phyloP scores from a whole-genome alignment of 2,113 vertebrate species.

The Myotis davidii region DNA sequence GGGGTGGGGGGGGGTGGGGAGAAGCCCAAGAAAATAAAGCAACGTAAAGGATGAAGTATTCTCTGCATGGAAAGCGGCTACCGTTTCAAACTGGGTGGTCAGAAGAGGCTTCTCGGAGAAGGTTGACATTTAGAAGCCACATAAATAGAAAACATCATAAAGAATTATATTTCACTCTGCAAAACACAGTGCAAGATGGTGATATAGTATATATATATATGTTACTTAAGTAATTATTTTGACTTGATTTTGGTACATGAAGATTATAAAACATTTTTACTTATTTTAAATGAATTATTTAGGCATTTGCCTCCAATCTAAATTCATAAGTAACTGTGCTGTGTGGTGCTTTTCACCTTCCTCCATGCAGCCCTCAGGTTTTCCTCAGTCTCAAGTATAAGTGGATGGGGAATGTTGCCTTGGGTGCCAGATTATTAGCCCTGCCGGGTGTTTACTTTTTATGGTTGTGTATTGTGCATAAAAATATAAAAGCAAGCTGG shows the following conservation, averaged over 20 bases:
- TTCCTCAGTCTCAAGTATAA: background rate
- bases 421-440: background rate
- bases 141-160: background rate
- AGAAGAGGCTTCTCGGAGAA: background rate
- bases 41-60: background rate
- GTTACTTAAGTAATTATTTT: background rate
- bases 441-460: background rate
- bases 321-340: background rate
- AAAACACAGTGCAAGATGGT: background rate
- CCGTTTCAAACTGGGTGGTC: background rate
- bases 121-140: background rate
- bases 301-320: background rate
- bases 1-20: background rate
- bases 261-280: background rate
- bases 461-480: background rate
- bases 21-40: background rate
- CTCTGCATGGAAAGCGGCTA: background rate
- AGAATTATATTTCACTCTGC: background rate
- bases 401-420: background rate
- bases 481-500: background rate
- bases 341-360: background rate
- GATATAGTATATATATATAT: background rate
- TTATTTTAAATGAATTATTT: background rate
- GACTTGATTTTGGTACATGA: background rate
- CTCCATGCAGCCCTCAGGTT: background rate